Base-by-base conservation (phyloP, 23 tunicate species). In the Ascidia mentula region DNA sequence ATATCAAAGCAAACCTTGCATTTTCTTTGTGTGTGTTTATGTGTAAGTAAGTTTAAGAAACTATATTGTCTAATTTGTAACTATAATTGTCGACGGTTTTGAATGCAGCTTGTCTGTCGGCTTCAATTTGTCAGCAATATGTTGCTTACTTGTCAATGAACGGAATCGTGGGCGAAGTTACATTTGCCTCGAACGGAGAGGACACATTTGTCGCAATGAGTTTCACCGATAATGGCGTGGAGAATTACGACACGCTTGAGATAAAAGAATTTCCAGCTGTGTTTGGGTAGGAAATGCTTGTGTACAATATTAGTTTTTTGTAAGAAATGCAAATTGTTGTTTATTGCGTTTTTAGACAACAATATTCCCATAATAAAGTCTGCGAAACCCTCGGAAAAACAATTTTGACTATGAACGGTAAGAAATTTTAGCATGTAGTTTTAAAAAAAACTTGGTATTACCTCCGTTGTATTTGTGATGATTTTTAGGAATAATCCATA, bases 91-190 rank as follows among this genome's bases (percentile, higher is more conserved):
- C n/a, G n/a, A n/a, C n/a, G n/a, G 22, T 9, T 6, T 26, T 9
- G 65, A 5, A 20, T 53, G 65, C 65, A 53, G 65, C 24, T 6
- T 53, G 22, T 26, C 1, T 53, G 22, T 53, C 22, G 4, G 13
- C 22, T 20, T 26, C 24, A 28, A 28, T 20, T 9, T 3, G 65
- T 28, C 22, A 26, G 13, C 12, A 53, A 28, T 53, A 53, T 9
- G 65, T 53, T 28, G 65, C 65, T 53, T 53, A 26, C 28, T 28
- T 53, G 65, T 53, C 65, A 53, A 53, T 53, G 65, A 53, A 53
- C 65, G 65, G 65, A 53, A 28, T 53, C 24, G 65, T 53, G 65
- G 65, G 65, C 24, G 65, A 53, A 53, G 24, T 53, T 28, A 53
- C 65, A 9, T 53, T 53, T 53, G 65, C 24, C 24, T 28, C 65